phyloP scores from a whole-genome alignment of 2,797 vertebrate species.

The Chaenodraco wilsoni region DNA sequence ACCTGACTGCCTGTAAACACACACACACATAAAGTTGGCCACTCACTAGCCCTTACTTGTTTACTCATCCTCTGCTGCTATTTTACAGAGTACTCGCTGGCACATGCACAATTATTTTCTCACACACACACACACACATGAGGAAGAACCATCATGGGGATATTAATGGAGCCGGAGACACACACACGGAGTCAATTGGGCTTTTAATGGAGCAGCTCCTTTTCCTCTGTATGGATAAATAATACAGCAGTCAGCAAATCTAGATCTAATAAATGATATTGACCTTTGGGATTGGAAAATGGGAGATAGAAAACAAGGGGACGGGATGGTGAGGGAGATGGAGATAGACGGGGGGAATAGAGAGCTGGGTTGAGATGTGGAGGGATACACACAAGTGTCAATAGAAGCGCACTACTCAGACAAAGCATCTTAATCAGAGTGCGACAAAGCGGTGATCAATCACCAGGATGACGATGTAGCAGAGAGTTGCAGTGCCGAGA shows the following conservation, averaged over 20 bases:
- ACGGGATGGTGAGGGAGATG: conserved; percentile 1
- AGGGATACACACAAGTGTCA: conserved; percentile 62
- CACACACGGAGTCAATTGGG: conserved; percentile 73
- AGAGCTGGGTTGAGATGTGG: conserved; percentile 23
- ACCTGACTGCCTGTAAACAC: conserved; percentile 18
- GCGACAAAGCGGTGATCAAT: conserved; percentile 69
- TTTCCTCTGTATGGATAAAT: conserved; percentile 78
- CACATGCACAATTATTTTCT: conserved; percentile 1
- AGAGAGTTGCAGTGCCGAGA: conserved; percentile 21
- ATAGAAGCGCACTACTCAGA: conserved; percentile 54
- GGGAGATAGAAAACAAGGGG: conserved; percentile 20
- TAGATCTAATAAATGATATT: conserved; percentile 83
- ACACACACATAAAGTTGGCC: conserved; percentile 9
- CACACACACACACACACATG: conserved; percentile 38
- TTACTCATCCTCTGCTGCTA: conserved; percentile 39
- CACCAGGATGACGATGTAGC: conserved; percentile 56
- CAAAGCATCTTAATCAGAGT: conserved; percentile 75
- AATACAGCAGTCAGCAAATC: conserved; percentile 84
- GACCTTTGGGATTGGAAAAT: conserved; percentile 77
- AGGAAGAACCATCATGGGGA: conserved; percentile 62
- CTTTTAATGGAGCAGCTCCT: conserved; percentile 82
- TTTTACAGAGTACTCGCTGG: conserved; percentile 4
- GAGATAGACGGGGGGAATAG: neutral
- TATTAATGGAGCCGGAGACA: conserved; percentile 77
- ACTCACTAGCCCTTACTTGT: conserved; percentile 7